Evolutionary conservation across 2,797 vertebrate genomes (phyloP).

Genomic region (Pangasius mekongensis): DNA sequence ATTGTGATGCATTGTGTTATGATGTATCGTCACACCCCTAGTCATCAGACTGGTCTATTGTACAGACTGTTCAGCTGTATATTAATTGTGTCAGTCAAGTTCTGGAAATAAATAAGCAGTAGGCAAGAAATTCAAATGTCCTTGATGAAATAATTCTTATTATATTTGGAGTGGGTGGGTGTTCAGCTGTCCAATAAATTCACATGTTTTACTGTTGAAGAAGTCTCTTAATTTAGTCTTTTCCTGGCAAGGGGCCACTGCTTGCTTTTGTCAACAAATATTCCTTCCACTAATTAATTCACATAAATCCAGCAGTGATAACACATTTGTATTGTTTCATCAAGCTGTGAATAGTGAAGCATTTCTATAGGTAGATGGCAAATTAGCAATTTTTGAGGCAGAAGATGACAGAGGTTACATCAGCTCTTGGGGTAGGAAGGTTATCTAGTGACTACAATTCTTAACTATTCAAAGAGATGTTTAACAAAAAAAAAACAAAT

Average conservation of each 20-base stretch:
- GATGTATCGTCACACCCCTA: not conserved
- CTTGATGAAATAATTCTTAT: not conserved
- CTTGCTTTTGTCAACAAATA: not conserved
- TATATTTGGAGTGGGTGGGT: not conserved
- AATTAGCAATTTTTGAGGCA: no score
- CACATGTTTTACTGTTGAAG: not conserved
- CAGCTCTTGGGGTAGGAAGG: not conserved
- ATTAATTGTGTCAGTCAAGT: not conserved
- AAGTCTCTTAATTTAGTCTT: not conserved
- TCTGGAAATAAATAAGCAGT: not conserved
- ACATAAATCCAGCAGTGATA: not conserved
- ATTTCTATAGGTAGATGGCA: no score
- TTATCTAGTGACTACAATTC: not conserved
- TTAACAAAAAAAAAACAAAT: not conserved
- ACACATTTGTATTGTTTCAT: not conserved
- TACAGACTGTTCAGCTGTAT: not conserved
- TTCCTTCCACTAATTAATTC: not conserved
- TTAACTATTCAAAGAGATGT: not conserved
- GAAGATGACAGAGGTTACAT: not conserved
- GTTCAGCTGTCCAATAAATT: not conserved
- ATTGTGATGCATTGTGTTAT: no score
- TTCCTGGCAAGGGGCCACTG: not conserved
- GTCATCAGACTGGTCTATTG: not conserved
- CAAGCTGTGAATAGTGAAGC: not conserved
- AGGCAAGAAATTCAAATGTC: not conserved